Percentiles rank a stretch among this genome's conserved stretches.
These are phyloP conservation scores for Autographa gamma DNA, from an alignment of 2,888 invertebrate species.

Conservation along the genomic window DNA sequence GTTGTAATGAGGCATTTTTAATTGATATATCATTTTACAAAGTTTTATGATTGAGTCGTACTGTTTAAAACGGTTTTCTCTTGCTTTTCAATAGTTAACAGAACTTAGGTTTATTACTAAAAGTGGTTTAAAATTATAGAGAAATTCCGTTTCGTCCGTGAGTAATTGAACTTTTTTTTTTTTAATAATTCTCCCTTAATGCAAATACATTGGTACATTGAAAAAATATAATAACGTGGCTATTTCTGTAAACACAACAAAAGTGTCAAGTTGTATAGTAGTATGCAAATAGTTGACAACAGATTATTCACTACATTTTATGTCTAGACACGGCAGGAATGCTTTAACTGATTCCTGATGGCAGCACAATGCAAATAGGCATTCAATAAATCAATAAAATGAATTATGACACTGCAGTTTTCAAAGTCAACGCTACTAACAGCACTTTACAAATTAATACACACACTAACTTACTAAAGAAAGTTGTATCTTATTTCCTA, in stretches of 20 bases:
- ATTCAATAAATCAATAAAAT: constrained; percentile 9
- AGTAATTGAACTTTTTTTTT: too few species aligned
- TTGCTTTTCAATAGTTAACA: too few species aligned
- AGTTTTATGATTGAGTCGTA: background rate
- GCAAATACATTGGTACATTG: too few species aligned
- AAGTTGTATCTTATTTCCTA: background rate
- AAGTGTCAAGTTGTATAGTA: background rate
- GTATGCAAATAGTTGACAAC: background rate
- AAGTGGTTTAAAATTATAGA: background rate
- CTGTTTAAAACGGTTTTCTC: too few species aligned
- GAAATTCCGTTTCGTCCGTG: too few species aligned
- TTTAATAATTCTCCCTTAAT: too few species aligned
- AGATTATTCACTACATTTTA: constrained; percentile 11
- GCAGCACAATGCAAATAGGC: background rate
- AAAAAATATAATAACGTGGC: background rate
- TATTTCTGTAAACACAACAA: background rate
- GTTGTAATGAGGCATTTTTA: background rate
- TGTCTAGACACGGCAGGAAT: constrained; percentile 18
- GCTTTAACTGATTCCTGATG: constrained; percentile 13
- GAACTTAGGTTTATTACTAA: too few species aligned
- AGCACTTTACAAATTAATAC: background rate
- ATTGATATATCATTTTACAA: background rate
- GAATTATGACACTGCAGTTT: constrained; percentile 3
- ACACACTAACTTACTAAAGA: too few species aligned
- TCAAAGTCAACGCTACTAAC: background rate